A percentile compares a stretch with the other conserved stretches of the same genome.
These are phyloP conservation scores for Lasioglossum lativentre DNA, from an alignment of 2,888 invertebrate species.

Conservation along the genomic window DNA sequence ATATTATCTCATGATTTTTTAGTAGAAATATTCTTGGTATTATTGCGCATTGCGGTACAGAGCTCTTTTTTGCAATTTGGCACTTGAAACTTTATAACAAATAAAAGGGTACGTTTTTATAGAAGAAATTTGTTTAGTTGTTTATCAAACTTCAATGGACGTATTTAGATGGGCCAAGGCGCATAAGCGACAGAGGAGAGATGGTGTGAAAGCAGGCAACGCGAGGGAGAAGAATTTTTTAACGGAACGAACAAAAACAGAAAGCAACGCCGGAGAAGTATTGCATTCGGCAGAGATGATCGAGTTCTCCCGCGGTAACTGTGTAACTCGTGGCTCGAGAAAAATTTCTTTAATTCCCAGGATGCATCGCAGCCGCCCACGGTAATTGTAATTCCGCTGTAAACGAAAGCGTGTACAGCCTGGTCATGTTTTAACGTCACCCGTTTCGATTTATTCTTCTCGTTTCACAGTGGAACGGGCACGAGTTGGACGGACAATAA, in stretches of 20 bases:
- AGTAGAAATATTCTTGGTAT: no score
- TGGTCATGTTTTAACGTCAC: conserved; percentile 12
- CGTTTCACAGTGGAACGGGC: background rate
- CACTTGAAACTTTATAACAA: no score
- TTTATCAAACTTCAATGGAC: background rate
- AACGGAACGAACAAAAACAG: background rate
- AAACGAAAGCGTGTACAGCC: background rate
- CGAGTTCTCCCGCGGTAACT: conserved; percentile 8
- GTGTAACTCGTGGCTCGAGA: background rate
- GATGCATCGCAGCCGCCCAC: conserved; percentile 7
- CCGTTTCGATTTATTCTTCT: background rate
- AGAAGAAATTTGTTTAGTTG: no score
- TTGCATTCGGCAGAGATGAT: conserved; percentile 32
- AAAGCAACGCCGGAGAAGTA: background rate
- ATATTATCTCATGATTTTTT: no score
- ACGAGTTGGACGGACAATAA: background rate
- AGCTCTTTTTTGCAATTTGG: no score
- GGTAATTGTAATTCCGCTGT: conserved; percentile 19
- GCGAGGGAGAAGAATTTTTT: background rate
- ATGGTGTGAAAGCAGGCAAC: background rate
- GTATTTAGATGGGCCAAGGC: background rate
- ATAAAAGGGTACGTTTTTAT: no score
- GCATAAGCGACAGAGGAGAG: background rate
- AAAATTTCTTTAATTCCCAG: conserved; percentile 34
- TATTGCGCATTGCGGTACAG: no score